A percentile compares a stretch with the other conserved stretches of the same genome.
Conservation (phyloP, 2,113 vertebrate species). For the Corvus cornix region DNA sequence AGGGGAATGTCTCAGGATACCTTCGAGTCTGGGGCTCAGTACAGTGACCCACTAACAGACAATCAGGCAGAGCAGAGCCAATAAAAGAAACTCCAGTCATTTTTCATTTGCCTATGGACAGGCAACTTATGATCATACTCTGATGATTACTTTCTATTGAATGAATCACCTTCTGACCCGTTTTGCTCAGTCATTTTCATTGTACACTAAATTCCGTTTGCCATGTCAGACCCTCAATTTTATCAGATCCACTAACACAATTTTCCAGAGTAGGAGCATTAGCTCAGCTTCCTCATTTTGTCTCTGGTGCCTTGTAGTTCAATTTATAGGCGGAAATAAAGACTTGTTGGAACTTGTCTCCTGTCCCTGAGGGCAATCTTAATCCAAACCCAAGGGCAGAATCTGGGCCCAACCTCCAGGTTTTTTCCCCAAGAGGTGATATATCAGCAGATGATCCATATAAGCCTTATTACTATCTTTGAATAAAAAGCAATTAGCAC, state of each 20-base stretch:
- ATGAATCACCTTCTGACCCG: constrained; percentile 24
- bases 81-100: background rate
- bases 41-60: background rate
- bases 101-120: constrained; percentile 56
- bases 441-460: background rate
- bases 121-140: constrained; percentile 33
- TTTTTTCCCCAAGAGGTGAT: background rate
- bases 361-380: background rate
- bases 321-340: constrained; percentile 60
- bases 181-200: constrained; percentile 49
- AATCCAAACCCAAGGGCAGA: constrained; percentile 31
- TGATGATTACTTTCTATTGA: constrained; percentile 46
- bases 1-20: background rate
- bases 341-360: constrained; percentile 26
- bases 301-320: constrained; percentile 55
- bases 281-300: constrained; percentile 52
- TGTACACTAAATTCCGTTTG: constrained; percentile 47
- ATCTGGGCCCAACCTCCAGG: background rate
- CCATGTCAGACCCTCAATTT: constrained; percentile 55
- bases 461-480: background rate
- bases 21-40: background rate
- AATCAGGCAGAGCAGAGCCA: background rate
- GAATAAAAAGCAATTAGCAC: constrained; percentile 1
- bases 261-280: constrained; percentile 50
- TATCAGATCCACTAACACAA: constrained; percentile 57